phyloP scores from a whole-genome alignment of 1,140 invertebrate genomes.

The Meloidogyne chitwoodi region DNA sequence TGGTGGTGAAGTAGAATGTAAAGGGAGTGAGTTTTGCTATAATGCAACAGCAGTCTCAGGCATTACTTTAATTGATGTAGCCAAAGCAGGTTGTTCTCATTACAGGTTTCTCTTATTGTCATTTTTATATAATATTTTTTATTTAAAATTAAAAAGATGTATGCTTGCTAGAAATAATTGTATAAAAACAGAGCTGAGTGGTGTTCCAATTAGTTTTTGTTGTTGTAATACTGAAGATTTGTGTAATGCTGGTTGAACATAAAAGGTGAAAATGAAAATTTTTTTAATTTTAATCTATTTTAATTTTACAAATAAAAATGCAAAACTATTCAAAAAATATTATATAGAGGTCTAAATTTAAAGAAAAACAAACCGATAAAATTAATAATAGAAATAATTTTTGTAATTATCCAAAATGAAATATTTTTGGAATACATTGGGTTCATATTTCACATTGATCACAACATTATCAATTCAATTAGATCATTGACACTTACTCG shows the following conservation, averaged over 20 bases:
- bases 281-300: too few species aligned
- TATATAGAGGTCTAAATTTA: background rate
- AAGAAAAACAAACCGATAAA: background rate
- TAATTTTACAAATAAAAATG: background rate
- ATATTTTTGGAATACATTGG: background rate
- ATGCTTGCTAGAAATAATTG: slow-evolving; percentile 16
- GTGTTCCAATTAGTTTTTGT: slow-evolving; percentile 34
- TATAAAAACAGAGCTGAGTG: slow-evolving; percentile 10
- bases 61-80: slow-evolving; percentile 8
- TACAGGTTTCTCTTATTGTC: slow-evolving; percentile 1
- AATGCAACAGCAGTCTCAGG: slow-evolving; percentile 33
- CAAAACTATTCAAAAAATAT: background rate
- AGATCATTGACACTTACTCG: background rate
- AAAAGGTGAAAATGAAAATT: background rate
- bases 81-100: slow-evolving; percentile 34
- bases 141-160: slow-evolving; percentile 1
- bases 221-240: slow-evolving; percentile 29
- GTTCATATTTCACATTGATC: background rate
- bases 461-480: background rate
- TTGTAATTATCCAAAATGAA: background rate
- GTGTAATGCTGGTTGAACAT: slow-evolving; percentile 22
- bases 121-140: background rate
- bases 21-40: slow-evolving; percentile 33
- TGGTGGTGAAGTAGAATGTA: slow-evolving; percentile 26
- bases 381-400: background rate